These are phyloP conservation scores for Eciton burchellii DNA, from an alignment of 1,140 invertebrate genomes.

Conservation along the genomic window DNA sequence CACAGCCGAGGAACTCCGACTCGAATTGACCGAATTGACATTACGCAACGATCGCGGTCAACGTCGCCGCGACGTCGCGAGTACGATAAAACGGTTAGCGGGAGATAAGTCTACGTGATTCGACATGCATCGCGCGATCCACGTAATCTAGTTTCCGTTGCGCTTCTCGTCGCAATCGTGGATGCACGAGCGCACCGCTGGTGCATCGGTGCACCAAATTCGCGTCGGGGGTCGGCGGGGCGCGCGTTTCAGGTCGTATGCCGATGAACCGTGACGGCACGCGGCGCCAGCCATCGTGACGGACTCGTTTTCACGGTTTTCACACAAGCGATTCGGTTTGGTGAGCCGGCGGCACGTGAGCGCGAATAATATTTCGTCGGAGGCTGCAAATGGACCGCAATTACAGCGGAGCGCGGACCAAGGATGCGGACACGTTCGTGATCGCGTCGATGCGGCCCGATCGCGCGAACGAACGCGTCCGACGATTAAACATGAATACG, in stretches of 20 bases:
- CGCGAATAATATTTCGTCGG: slow-evolving; percentile 6
- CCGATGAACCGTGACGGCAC: slow-evolving; percentile 58
- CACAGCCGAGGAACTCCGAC: no score
- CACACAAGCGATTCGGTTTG: slow-evolving; percentile 25
- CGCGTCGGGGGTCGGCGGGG: slow-evolving; percentile 48
- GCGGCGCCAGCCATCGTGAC: slow-evolving; percentile 9
- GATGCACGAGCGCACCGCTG: background rate
- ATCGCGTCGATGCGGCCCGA: background rate
- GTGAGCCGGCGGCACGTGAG: slow-evolving; percentile 15
- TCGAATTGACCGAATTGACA: no score
- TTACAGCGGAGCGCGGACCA: background rate
- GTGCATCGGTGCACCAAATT: slow-evolving; percentile 26
- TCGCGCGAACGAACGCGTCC: background rate
- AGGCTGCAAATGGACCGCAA: slow-evolving; percentile 11
- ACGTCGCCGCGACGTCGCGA: no score
- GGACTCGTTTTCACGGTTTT: slow-evolving; percentile 47
- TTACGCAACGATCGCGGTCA: no score
- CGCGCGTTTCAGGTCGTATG: slow-evolving; percentile 31
- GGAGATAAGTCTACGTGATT: no score
- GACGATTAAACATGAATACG: slow-evolving; percentile 16
- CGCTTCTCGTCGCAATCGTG: slow-evolving; percentile 26
- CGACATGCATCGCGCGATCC: background rate
- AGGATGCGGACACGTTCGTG: background rate
- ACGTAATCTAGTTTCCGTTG: slow-evolving; percentile 21
- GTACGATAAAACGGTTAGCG: no score